phyloP scores from a whole-genome alignment of 2,113 vertebrate genomes.

The Proteles cristata region DNA sequence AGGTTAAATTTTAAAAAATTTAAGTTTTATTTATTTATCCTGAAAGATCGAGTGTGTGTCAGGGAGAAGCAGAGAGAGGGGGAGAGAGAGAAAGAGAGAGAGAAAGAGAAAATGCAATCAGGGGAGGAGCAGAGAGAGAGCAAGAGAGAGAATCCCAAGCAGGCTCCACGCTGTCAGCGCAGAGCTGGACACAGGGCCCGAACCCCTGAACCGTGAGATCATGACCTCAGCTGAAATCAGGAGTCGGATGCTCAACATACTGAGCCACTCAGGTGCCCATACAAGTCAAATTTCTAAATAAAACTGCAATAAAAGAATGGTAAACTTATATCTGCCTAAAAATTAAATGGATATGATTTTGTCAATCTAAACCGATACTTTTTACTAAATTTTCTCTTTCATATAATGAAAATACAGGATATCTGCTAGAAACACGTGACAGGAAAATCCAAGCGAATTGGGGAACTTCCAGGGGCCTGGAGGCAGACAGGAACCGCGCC shows the following conservation, averaged over 20 bases:
- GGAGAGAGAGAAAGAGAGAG: too few relatives aligned
- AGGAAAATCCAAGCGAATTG: not conserved
- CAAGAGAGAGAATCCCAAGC: too few relatives aligned
- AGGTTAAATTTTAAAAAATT: not conserved
- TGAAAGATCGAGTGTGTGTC: too few relatives aligned
- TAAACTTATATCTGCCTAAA: not conserved
- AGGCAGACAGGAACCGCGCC: not conserved
- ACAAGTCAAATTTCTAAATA: slow-evolving; percentile 42
- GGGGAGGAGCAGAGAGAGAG: too few relatives aligned
- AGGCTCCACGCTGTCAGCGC: too few relatives aligned
- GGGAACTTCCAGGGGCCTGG: not conserved
- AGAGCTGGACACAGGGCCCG: too few relatives aligned
- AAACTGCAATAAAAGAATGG: not conserved
- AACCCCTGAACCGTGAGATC: too few relatives aligned
- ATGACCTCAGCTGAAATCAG: too few relatives aligned
- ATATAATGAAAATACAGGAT: not conserved
- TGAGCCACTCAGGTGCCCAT: not conserved
- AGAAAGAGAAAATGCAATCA: too few relatives aligned
- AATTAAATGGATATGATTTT: not conserved
- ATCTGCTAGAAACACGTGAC: not conserved
- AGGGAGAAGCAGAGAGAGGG: too few relatives aligned
- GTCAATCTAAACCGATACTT: not conserved
- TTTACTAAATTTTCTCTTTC: not conserved
- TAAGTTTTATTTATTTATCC: too few relatives aligned
- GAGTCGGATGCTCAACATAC: too few relatives aligned